phyloP scores from a whole-genome alignment of 2,888 invertebrate genomes.

The Drosophila yooni region DNA sequence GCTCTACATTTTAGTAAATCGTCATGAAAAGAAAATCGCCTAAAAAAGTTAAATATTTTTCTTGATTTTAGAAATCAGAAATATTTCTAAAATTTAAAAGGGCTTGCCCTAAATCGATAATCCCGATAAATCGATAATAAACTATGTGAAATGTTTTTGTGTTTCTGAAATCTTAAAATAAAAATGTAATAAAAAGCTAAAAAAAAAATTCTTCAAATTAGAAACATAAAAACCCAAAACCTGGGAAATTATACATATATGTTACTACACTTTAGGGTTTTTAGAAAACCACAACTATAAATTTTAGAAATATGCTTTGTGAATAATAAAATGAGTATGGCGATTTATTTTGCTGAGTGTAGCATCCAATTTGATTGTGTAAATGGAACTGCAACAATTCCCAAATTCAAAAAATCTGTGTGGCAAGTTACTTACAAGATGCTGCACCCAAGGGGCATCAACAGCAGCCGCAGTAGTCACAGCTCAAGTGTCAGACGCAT shows the following conservation, averaged over 20 bases:
- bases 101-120: no score
- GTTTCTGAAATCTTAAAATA: background rate
- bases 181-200: background rate
- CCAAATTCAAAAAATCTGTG: conserved; percentile 64
- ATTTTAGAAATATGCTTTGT: background rate
- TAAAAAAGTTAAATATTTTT: background rate
- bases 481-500: conserved; percentile 66
- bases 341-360: conserved; percentile 14
- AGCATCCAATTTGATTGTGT: conserved; percentile 60
- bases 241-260: background rate
- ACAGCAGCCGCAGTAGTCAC: conserved; percentile 16
- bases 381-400: conserved; percentile 51
- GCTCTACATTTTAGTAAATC: background rate
- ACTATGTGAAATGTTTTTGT: background rate
- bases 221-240: background rate
- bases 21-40: background rate
- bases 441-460: conserved; percentile 63
- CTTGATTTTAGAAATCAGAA: background rate
- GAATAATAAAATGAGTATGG: background rate
- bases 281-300: background rate
- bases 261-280: background rate
- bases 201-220: background rate
- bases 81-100: background rate
- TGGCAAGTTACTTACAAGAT: conserved; percentile 51
- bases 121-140: no score